Base-by-base conservation (phyloP, 2,113 vertebrate genomes). In the Suricata suricatta region DNA sequence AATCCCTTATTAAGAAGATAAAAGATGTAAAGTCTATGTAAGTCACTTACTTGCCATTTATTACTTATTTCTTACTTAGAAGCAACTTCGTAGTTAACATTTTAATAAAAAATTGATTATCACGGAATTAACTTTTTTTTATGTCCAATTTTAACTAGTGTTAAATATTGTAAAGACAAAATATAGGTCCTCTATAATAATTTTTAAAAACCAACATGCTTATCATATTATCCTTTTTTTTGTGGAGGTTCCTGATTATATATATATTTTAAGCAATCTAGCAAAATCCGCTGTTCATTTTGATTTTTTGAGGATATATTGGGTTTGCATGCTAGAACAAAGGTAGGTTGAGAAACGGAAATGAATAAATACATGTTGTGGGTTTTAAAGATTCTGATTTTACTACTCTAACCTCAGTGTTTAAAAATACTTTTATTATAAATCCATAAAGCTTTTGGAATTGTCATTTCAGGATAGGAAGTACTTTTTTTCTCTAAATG, bases 1-100 rank as follows among this genome's bases (percentile, higher is more conserved):
- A 99, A 81, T 91, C 80, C 60, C 98, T 99, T 97, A 98, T 99
- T 97, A 99, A 99, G 98, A 99, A 99, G 96, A 99, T 99, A 96
- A 99, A 99, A 98, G 99, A 99, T 91, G 96, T 99, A 92, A 99
- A 99, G 94, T 90, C 98, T 90, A 98, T 96, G 99, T 99, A 98
- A 98, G 98, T 96, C 57, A 95, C 60, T 95, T 92, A 89, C 74
- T 95, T 83, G 90, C 44, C n/a, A 89, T 95, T 71, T 94, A 94
- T 95, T 94, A 93, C 21, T 97, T 27, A 89, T 93, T 92, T 97
- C 66, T 97, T 95, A 83, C 88, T 91, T 47, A 38, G 72, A 95
- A 95, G 47, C 41, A 92, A 52, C 25, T 89, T 90, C 95, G 25
- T 97, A 97, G 96, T 97, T 96, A 95, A 64, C 31, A 66, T 35